A percentile compares a stretch with the other conserved stretches of the same genome.
These are phyloP conservation scores for Ariopsis seemanni DNA, from an alignment of 2,113 vertebrate species.

Conservation along the genomic window DNA sequence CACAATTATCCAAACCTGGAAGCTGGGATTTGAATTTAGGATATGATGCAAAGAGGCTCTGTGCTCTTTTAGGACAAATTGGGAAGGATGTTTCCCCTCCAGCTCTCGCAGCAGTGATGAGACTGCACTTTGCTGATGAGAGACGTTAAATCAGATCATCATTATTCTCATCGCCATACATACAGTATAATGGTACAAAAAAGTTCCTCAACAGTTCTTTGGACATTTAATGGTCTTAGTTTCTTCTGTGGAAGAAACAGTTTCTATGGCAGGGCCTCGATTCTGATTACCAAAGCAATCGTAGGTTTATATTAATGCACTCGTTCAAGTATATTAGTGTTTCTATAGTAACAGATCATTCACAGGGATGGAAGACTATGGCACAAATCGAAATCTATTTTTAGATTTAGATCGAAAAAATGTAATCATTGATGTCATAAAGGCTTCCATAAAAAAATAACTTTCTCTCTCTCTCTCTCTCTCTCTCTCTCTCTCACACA, in stretches of 20 bases:
- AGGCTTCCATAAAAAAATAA: neutral
- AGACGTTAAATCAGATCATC: neutral
- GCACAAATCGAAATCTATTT: too few species aligned
- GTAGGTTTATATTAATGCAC: neutral
- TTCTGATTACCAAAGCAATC: neutral
- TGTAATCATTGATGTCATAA: neutral
- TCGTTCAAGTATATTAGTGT: neutral
- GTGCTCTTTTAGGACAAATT: neutral
- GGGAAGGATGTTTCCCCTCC: constrained; percentile 10
- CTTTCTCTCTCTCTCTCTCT: too few species aligned
- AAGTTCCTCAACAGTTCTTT: neutral
- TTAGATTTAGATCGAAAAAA: too few species aligned
- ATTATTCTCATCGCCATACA: neutral
- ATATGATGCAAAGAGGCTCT: constrained; percentile 12
- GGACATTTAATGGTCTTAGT: neutral
- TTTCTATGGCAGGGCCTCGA: neutral
- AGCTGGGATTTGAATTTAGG: constrained; percentile 23
- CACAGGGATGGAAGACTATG: neutral
- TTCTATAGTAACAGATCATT: neutral
- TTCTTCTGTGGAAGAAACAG: neutral
- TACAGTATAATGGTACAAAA: too few species aligned
- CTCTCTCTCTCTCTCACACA: too few species aligned
- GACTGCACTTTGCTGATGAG: neutral
- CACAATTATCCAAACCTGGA: constrained; percentile 24
- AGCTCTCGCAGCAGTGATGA: neutral